Evolutionary conservation across 2,113 vertebrate species (phyloP).

Genomic region (Petrocephalus zakoni): DNA sequence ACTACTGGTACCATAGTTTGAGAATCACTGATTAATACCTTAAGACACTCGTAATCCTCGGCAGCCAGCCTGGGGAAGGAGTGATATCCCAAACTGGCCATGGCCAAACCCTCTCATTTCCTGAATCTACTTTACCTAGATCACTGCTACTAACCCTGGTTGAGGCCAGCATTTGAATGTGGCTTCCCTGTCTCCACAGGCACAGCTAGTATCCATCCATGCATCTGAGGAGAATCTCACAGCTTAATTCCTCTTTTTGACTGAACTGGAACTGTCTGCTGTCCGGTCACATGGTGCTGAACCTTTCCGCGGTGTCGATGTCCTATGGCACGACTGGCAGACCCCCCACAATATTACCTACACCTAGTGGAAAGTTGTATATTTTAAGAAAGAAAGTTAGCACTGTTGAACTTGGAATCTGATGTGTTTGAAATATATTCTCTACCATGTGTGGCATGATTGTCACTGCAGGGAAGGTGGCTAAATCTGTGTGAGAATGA

Average conservation of each 20-base stretch:
- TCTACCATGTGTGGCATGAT: too few relatives aligned
- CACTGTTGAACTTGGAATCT: not conserved
- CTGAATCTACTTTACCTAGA: not conserved
- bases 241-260: not conserved
- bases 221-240: not conserved
- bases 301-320: not conserved
- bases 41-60: not conserved
- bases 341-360: not conserved
- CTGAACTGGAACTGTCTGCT: not conserved
- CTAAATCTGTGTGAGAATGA: not conserved
- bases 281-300: not conserved
- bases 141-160: not conserved
- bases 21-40: not conserved
- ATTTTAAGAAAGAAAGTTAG: not conserved
- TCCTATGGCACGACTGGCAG: not conserved
- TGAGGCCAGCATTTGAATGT: not conserved
- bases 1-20: not conserved
- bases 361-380: not conserved
- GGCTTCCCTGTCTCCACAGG: not conserved
- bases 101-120: not conserved
- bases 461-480: too few relatives aligned
- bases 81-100: not conserved
- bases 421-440: not conserved
- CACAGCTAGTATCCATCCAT: not conserved
- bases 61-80: not conserved